Percentiles rank a stretch among this genome's conserved stretches.
Evolutionary conservation across 2,113 vertebrate genomes (phyloP).

Genomic region (Thunnus thynnus): DNA sequence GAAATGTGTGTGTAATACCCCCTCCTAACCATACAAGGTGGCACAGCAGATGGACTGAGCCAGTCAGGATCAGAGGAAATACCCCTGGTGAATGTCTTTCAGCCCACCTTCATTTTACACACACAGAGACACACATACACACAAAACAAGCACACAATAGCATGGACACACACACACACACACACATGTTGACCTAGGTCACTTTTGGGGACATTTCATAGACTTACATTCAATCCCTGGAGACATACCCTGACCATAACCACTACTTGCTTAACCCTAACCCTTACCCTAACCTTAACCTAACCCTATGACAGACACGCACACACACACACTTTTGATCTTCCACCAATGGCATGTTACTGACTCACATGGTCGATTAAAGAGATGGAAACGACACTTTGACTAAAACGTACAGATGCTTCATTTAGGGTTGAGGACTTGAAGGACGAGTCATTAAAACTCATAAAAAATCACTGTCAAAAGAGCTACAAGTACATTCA

Average conservation of each 20-base stretch:
- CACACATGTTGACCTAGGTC: not conserved
- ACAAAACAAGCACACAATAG: not conserved
- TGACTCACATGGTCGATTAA: slow-evolving; percentile 70
- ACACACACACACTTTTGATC: slow-evolving; percentile 20
- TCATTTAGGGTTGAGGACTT: slow-evolving; percentile 54
- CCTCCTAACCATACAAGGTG: slow-evolving; percentile 59
- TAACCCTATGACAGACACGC: not conserved
- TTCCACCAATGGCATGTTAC: slow-evolving; percentile 37
- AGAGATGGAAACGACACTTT: slow-evolving; percentile 61
- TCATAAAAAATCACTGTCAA: slow-evolving; percentile 58
- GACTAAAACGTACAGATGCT: slow-evolving; percentile 61
- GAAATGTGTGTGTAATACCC: slow-evolving; percentile 37
- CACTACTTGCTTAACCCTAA: too few species aligned
- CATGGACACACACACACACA: not conserved
- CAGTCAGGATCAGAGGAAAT: slow-evolving; percentile 69
- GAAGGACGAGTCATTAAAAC: slow-evolving; percentile 65
- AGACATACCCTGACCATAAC: too few species aligned
- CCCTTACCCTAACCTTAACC: not conserved
- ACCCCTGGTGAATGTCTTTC: slow-evolving; percentile 58
- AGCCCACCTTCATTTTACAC: slow-evolving; percentile 60
- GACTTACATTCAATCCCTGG: too few species aligned
- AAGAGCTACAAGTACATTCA: slow-evolving; percentile 56
- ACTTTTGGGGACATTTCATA: not conserved
- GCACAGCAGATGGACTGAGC: slow-evolving; percentile 72
- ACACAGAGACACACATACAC: not conserved